Conservation (phyloP, 2,888 invertebrate genomes). For the Mythimna vitellina region DNA sequence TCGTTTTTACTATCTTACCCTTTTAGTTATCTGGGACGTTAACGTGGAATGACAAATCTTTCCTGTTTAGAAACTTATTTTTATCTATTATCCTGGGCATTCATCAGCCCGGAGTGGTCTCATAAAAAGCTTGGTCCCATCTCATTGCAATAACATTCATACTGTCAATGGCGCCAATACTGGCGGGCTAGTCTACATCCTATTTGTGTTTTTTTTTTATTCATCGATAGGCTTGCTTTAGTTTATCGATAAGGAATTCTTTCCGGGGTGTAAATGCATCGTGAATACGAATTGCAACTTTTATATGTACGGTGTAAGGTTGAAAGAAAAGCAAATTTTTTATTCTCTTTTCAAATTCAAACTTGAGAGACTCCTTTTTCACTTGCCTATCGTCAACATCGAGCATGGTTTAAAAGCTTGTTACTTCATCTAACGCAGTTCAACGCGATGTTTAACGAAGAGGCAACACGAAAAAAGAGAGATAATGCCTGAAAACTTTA, state of each 20-base stretch:
- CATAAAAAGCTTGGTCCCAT: slow-evolving; percentile 43
- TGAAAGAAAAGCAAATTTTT: neutral
- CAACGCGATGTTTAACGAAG: too few relatives aligned
- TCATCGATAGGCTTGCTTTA: neutral
- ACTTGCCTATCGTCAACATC: too few relatives aligned
- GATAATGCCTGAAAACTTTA: too few relatives aligned
- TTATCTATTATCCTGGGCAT: slow-evolving; percentile 49
- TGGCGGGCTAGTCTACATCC: slow-evolving; percentile 39
- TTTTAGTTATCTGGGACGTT: slow-evolving; percentile 38
- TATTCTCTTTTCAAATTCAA: neutral
- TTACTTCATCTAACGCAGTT: too few relatives aligned
- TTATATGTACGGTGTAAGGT: slow-evolving; percentile 11
- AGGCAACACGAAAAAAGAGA: too few relatives aligned
- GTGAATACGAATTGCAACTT: slow-evolving; percentile 21
- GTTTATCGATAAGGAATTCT: slow-evolving; percentile 40
- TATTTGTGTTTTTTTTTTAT: slow-evolving; percentile 39
- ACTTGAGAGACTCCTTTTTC: too few relatives aligned
- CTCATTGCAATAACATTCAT: slow-evolving; percentile 54
- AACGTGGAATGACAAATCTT: slow-evolving; percentile 30
- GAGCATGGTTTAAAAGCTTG: too few relatives aligned
- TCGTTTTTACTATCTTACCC: slow-evolving; percentile 22
- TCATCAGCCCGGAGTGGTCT: slow-evolving; percentile 44
- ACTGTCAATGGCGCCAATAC: slow-evolving; percentile 60
- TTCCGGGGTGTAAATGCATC: slow-evolving; percentile 17
- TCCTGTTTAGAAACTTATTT: slow-evolving; percentile 30